Evolutionary conservation across 2,113 vertebrate species (phyloP).

Genomic region (Nothoprocta perdicaria): DNA sequence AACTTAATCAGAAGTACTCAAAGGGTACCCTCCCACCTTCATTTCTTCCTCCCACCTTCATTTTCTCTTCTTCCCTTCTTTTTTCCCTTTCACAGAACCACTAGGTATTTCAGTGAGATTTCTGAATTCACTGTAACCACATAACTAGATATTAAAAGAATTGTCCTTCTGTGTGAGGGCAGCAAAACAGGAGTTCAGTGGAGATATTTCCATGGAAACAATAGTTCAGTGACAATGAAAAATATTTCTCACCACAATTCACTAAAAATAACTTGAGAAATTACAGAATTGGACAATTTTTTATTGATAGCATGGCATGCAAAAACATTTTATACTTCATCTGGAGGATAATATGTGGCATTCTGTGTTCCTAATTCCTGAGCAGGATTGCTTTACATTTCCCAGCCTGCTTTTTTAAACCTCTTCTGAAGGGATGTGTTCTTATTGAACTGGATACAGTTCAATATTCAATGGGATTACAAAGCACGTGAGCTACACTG

Average conservation of each 20-base stretch:
- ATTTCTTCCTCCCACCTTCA: background rate
- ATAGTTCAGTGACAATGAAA: conserved; percentile 35
- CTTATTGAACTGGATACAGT: background rate
- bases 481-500: background rate
- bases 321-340: background rate
- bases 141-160: conserved; percentile 2
- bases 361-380: background rate
- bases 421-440: background rate
- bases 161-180: background rate
- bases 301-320: background rate
- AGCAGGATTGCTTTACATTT: background rate
- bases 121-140: conserved; percentile 1
- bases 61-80: background rate
- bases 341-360: background rate
- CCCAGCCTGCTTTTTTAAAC: background rate
- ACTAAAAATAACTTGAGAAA: conserved; percentile 53
- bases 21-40: background rate
- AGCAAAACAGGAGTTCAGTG: conserved; percentile 32
- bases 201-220: conserved; percentile 66
- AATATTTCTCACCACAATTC: background rate
- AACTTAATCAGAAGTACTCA: background rate
- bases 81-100: background rate
- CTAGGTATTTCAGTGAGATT: background rate
- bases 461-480: background rate
- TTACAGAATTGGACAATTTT: background rate